Conservation (phyloP, 2,113 vertebrate genomes). For the Typhlomys cinereus region DNA sequence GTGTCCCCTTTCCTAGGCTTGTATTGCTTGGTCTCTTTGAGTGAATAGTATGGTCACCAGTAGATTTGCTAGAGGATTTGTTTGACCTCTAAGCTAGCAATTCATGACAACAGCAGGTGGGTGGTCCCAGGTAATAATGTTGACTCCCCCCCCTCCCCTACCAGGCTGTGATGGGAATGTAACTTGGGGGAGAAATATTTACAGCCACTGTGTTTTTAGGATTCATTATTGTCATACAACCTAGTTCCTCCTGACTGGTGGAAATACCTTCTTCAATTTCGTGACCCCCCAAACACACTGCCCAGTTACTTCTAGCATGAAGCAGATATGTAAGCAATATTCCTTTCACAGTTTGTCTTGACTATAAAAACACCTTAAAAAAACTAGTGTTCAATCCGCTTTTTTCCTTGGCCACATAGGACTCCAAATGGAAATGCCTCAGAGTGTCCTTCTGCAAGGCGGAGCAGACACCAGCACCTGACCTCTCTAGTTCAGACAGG, state of each 20-base stretch:
- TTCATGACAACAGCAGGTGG: neutral
- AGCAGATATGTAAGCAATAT: neutral
- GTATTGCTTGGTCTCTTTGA: too few species aligned
- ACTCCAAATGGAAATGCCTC: neutral
- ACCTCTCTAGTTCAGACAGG: neutral
- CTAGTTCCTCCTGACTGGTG: neutral
- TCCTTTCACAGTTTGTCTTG: neutral
- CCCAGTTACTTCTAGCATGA: neutral
- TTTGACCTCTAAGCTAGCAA: neutral
- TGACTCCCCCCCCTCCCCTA: too few species aligned
- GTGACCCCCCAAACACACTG: neutral
- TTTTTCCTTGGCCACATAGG: neutral
- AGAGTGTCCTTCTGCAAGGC: neutral
- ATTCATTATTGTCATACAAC: neutral
- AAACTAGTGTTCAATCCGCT: neutral
- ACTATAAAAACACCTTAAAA: conserved; percentile 20
- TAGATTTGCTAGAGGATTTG: neutral
- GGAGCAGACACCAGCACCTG: neutral
- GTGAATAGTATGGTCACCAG: neutral
- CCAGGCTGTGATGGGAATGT: neutral
- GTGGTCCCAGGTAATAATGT: neutral
- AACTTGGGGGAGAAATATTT: neutral
- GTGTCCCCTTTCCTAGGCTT: neutral
- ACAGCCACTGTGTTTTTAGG: neutral
- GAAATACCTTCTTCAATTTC: neutral